Evolutionary conservation across 1,140 invertebrate genomes (phyloP), one percentile per base, ranked within the genome.

Genomic region (Hestina assimilis): DNA sequence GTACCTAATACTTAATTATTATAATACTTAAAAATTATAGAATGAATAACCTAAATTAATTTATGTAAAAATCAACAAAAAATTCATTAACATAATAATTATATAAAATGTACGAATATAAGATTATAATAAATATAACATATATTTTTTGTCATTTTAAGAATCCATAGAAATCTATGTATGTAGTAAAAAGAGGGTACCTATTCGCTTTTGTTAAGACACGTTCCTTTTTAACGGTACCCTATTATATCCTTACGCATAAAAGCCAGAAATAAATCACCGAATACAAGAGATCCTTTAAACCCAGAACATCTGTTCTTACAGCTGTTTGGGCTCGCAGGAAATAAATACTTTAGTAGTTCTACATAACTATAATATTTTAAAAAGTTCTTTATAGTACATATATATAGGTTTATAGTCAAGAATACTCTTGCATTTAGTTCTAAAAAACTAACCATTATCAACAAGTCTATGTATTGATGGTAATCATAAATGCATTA

Each of bases 321-420:
- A 46, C 53, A 48, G 54, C 43, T 57, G 53, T 46, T 47, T 41
- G 45, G 26, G 26, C 11, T 42, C 23, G 28, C 33, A 46, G 42
- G 53, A 40, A 47, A 26, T 40, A 40, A 46, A 20, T 29, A 52
- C 9, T 41, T 21, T 12, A 29, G 23, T 48, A 38, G n/a, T n/a
- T 19, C 6, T 17, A 1, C 9, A 19, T 19, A n/a, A 17, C 19
- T 38, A 19, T 19, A 9, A n/a, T n/a, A n/a, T n/a, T n/a, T n/a
- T n/a, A n/a, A n/a, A n/a, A n/a, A n/a, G n/a, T n/a, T n/a, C n/a
- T n/a, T n/a, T n/a, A n/a, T n/a, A n/a, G n/a, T n/a, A n/a, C n/a
- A n/a, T n/a, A n/a, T n/a, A n/a, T n/a, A n/a, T n/a, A 0, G 4
- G 5, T 3, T 8, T 35, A 35, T 35, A 15, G 5, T 7, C 5